A percentile compares a stretch with the other conserved stretches of the same genome.
Conservation (phyloP, 2,113 vertebrate genomes). For the Phoenicopterus ruber region DNA sequence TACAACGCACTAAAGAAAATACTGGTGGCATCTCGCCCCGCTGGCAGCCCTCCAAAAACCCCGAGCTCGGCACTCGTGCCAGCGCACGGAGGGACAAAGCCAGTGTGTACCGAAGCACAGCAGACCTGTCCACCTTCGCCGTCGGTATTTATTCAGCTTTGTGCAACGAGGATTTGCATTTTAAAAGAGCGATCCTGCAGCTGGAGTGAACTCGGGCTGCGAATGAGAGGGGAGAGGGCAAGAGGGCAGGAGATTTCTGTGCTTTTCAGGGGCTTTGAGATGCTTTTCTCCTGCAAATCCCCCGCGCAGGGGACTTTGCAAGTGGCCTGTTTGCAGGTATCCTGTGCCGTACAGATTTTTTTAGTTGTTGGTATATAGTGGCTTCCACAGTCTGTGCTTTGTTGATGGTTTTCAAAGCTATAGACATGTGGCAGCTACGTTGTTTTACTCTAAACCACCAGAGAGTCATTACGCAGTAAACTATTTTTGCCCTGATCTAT, state of each 20-base stretch:
- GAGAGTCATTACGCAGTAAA: neutral
- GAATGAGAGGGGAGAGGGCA: neutral
- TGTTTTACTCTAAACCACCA: neutral
- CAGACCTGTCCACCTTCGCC: neutral
- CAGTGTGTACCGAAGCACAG: neutral
- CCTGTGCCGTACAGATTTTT: neutral
- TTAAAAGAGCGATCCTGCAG: neutral
- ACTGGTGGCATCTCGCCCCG: neutral
- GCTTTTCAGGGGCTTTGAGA: neutral
- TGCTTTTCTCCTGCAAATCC: neutral
- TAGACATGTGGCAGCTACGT: neutral
- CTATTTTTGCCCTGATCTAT: neutral
- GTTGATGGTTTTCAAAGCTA: neutral
- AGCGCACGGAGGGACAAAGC: neutral
- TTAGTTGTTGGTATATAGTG: neutral
- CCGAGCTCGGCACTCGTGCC: neutral
- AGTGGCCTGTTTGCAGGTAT: neutral
- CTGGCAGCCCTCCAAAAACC: constrained; percentile 15
- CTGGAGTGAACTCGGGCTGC: neutral
- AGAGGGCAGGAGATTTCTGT: neutral
- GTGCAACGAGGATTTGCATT: neutral
- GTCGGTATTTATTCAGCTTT: constrained; percentile 26
- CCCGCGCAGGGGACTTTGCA: neutral
- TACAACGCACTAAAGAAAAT: constrained; percentile 42
- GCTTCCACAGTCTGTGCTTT: neutral